Percentiles rank a stretch among this genome's conserved stretches.
Evolutionary conservation across 2,113 vertebrate species (phyloP).

Genomic region (Micromys minutus): DNA sequence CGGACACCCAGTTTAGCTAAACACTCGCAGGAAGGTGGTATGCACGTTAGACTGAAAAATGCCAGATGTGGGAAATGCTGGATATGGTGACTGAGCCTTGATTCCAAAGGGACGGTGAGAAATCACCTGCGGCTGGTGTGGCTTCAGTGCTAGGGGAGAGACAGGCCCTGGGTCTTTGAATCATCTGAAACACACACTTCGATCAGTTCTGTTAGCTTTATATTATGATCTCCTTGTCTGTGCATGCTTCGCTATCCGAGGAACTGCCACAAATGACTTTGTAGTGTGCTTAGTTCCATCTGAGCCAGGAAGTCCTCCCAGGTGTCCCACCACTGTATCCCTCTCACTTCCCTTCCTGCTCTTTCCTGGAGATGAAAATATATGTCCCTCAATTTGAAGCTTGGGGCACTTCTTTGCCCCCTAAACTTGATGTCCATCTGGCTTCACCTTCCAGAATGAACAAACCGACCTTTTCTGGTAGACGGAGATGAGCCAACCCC

Average conservation of each 20-base stretch:
- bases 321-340: neutral
- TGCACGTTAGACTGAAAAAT: neutral
- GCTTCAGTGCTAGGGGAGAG: neutral
- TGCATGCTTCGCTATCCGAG: slow-evolving; percentile 2
- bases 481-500: neutral
- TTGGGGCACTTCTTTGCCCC: neutral
- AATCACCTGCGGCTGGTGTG: neutral
- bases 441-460: neutral
- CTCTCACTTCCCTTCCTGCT: neutral
- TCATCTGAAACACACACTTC: neutral
- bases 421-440: neutral
- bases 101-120: neutral
- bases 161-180: too few relatives aligned
- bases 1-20: slow-evolving; percentile 60
- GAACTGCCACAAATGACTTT: neutral
- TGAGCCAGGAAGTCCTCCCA: neutral
- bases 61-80: too few relatives aligned
- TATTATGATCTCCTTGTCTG: neutral
- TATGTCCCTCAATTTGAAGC: too few relatives aligned
- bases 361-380: neutral
- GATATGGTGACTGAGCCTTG: neutral
- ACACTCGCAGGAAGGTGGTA: neutral
- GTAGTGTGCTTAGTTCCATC: neutral
- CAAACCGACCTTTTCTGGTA: neutral
- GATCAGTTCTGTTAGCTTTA: neutral